phyloP scores from a whole-genome alignment of 2,113 vertebrate species.

The Otocyon megalotis region DNA sequence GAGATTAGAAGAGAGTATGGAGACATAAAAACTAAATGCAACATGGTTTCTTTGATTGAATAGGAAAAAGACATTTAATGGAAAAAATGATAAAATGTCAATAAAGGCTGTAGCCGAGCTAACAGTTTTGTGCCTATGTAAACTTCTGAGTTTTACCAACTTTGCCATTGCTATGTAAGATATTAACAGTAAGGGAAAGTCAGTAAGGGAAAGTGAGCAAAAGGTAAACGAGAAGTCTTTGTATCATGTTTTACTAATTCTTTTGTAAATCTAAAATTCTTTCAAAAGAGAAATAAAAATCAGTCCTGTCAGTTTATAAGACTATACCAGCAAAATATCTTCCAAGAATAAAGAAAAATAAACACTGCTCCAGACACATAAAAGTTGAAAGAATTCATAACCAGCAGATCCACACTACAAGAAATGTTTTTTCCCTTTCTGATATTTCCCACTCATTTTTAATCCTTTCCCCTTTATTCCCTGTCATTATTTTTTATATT shows the following conservation, averaged over 20 bases:
- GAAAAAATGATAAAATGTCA: not conserved
- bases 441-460: no score
- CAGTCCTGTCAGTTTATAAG: not conserved
- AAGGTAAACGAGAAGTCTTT: not conserved
- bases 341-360: not conserved
- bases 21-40: not conserved
- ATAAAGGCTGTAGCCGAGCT: not conserved
- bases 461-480: no score
- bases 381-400: not conserved
- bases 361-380: not conserved
- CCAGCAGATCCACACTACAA: not conserved
- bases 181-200: not conserved
- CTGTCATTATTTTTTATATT: no score
- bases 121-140: not conserved
- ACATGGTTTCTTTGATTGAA: not conserved
- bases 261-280: not conserved
- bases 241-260: not conserved
- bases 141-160: not conserved
- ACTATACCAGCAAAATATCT: not conserved
- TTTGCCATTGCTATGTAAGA: not conserved
- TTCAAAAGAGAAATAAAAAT: not conserved
- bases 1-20: not conserved
- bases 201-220: not conserved
- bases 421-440: not conserved
- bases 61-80: not conserved